Conservation (phyloP, 30 jellyfish, hydroid and myxozoan species). For the Nemopilema nomurai region DNA sequence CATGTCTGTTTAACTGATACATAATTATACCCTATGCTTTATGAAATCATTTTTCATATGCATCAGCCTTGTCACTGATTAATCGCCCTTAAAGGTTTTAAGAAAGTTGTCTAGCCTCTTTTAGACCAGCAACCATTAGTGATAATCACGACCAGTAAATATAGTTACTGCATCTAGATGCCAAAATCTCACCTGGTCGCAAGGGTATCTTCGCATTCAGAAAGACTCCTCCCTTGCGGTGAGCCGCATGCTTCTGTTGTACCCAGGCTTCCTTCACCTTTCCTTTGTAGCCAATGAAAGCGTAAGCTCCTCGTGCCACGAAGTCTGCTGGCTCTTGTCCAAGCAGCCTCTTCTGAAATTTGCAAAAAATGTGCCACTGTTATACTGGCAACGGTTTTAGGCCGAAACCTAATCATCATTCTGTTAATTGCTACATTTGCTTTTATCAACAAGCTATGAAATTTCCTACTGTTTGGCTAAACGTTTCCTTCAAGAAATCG, state of each 20-base stretch:
- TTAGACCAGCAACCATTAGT: no score
- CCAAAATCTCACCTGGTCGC: slow-evolving; percentile 25
- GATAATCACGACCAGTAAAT: neutral
- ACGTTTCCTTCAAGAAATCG: no score
- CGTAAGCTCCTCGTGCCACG: slow-evolving; percentile 37
- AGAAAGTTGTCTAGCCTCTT: neutral
- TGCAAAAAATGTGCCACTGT: neutral
- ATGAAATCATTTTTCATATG: no score
- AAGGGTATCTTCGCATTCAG: slow-evolving; percentile 18
- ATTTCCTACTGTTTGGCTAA: no score
- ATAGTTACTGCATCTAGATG: no score
- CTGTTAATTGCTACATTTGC: no score
- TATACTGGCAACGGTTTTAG: neutral
- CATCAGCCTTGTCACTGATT: neutral
- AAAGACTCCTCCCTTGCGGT: slow-evolving; percentile 16
- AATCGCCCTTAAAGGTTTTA: neutral
- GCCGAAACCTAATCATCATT: no score
- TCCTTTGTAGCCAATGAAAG: slow-evolving; percentile 71
- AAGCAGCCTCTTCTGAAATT: slow-evolving; percentile 38
- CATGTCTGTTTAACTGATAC: no score
- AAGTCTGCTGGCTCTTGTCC: slow-evolving; percentile 24
- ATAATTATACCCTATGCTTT: no score
- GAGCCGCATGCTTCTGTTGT: slow-evolving; percentile 19
- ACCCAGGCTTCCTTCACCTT: slow-evolving; percentile 36
- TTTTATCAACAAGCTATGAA: no score